phyloP scores from a whole-genome alignment of 2,797 vertebrate genomes.

The Cyprinella venusta region DNA sequence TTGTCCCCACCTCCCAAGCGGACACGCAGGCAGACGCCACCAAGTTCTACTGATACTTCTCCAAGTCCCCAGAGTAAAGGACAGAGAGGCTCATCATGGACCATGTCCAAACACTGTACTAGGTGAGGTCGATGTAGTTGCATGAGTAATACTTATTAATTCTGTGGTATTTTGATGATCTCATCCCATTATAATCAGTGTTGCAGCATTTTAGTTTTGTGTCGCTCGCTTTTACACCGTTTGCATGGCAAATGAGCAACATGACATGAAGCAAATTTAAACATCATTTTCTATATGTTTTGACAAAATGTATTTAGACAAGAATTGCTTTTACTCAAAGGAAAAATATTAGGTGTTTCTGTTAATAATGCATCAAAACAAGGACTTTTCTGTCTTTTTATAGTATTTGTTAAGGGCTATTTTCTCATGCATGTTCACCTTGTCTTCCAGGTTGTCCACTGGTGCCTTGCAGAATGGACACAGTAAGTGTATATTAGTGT shows the following conservation, averaged over 20 bases:
- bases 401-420: constrained; percentile 2
- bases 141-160: not conserved
- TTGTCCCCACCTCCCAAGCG: constrained; percentile 92
- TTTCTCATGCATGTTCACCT: constrained; percentile 43
- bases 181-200: not conserved
- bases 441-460: constrained; percentile 88
- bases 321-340: not conserved
- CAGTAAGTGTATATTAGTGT: constrained; percentile 73
- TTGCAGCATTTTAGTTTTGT: not conserved
- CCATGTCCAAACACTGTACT: constrained; percentile 88
- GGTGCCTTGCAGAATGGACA: constrained; percentile 94
- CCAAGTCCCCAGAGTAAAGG: constrained; percentile 87
- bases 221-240: not conserved
- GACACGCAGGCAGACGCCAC: constrained; percentile 88
- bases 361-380: not conserved
- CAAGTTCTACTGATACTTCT: constrained; percentile 95
- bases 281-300: not conserved
- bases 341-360: not conserved
- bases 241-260: not conserved
- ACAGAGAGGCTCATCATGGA: constrained; percentile 95
- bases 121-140: constrained; percentile 76
- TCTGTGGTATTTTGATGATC: not conserved
- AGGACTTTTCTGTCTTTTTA: not conserved
- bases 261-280: not conserved
- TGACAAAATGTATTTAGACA: not conserved